Percentiles rank a stretch among this genome's conserved stretches.
Evolutionary conservation across 53 echinoderm and acorn worm genomes (phyloP).

Genomic region (Holothuria scabra): DNA sequence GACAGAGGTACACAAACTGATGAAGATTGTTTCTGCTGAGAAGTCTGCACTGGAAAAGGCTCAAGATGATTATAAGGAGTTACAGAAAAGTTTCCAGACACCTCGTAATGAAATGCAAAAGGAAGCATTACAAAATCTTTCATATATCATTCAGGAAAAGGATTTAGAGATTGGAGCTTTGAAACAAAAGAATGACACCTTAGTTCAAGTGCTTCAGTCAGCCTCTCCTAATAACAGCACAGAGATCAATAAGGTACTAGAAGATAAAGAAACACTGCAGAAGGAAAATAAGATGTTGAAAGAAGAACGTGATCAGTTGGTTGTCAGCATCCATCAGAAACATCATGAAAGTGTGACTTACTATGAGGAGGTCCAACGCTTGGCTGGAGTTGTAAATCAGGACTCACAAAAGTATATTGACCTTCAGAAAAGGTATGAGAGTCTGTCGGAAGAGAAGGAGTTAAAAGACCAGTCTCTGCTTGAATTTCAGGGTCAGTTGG

Average conservation of each 20-base stretch:
- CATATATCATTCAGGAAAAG: conserved; percentile 92
- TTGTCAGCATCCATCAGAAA: conserved; percentile 97
- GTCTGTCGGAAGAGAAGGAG: conserved; percentile 61
- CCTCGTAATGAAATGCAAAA: conserved; percentile 94
- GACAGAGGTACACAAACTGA: conserved; percentile 88
- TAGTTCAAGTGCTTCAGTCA: conserved; percentile 84
- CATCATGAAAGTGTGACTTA: conserved; percentile 96
- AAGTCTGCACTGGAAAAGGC: conserved; percentile 89
- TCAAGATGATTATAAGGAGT: conserved; percentile 79
- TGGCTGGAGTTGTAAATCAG: conserved; percentile 67
- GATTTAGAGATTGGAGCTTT: conserved; percentile 93
- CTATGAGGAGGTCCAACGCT: conserved; percentile 96
- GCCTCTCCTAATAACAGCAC: conserved; percentile 76
- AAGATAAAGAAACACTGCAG: conserved; percentile 78
- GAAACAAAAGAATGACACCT: conserved; percentile 86
- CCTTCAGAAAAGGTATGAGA: conserved; percentile 65
- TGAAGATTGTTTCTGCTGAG: conserved; percentile 86
- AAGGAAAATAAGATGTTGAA: conserved; percentile 91
- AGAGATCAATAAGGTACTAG: conserved; percentile 76
- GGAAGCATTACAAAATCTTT: conserved; percentile 91
- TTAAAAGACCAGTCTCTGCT: conserved; percentile 60
- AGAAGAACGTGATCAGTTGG: conserved; percentile 87
- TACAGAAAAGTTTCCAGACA: conserved; percentile 63
- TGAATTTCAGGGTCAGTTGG: conserved; percentile 57
- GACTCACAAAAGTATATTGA: conserved; percentile 72